Evolutionary conservation across 1,140 invertebrate species (phyloP), one percentile per base, ranked within the genome.

Genomic region (Melanaphis sacchari): DNA sequence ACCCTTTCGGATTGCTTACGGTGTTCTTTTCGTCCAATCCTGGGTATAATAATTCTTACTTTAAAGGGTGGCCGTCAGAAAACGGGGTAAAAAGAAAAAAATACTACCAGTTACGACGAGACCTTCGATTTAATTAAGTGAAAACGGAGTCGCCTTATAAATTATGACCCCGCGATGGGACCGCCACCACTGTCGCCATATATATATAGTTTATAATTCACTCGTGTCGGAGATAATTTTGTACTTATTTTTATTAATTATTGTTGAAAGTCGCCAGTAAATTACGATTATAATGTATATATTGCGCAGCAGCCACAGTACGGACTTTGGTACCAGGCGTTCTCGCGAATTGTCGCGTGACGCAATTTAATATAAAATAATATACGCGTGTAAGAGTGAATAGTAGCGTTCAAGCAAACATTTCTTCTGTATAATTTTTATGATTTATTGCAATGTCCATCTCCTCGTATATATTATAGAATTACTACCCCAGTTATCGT

Each of bases 71-170:
- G 31, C n/a, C 2, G 36, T 49, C 36, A 52, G 9, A 52, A 38
- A 38, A 49, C 41, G 85, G 11, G 87, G 36, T 15, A 36, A 31
- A 24, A 36, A 31, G 54, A 18, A n/a, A 54, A 89, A 36, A 90
- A 90, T 26, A 90, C 49, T 18, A n/a, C 87, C 46, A 46, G n/a
- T 76, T n/a, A n/a, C 31, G 15, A 76, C 59, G 2, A 49, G 87
- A 87, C 88, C 52, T 90, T 90, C 54, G 26, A 90, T 90, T 90
- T 90, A 90, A 90, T 90, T 90, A 90, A 90, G 88, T 40, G 88
- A 90, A 90, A 90, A 90, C 88, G 4, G 88, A 90, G 88, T 59
- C 38, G 31, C 88, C 38, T 40, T 90, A 90, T 90, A 90, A 59
- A 59, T 90, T 90, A 90, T 38, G 2, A 31, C 49, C 43, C 43